Conservation (phyloP, 2,797 vertebrate genomes). For the Phrynocephalus forsythii region DNA sequence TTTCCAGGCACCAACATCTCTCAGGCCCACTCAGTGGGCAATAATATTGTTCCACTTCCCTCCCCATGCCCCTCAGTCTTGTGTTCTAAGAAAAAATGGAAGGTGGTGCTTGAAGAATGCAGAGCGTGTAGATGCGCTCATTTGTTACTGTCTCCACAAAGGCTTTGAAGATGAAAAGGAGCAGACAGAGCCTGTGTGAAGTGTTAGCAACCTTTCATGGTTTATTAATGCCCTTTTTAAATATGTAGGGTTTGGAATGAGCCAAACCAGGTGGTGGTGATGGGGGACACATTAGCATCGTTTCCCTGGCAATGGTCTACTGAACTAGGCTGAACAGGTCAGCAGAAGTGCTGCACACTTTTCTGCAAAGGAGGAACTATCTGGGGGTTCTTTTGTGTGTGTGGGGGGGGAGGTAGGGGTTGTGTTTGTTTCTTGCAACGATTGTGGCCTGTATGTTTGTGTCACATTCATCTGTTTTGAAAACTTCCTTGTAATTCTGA, state of each 20-base stretch:
- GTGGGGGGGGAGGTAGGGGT: too few relatives aligned
- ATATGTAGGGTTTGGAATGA: conserved; percentile 16
- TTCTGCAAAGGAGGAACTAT: conserved; percentile 13
- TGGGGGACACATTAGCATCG: neutral
- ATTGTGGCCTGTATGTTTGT: neutral
- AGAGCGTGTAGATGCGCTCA: conserved; percentile 30
- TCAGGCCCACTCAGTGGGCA: neutral
- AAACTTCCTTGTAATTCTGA: neutral
- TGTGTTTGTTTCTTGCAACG: neutral
- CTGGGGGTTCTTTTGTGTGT: neutral
- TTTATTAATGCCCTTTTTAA: conserved; percentile 70
- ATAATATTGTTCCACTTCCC: neutral
- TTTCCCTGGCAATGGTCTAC: neutral
- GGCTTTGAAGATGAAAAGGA: conserved; percentile 68
- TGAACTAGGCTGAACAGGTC: neutral
- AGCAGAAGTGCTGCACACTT: rapidly evolving
- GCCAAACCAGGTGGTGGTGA: conserved; percentile 3
- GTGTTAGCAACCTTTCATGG: conserved; percentile 56
- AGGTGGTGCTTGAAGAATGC: neutral
- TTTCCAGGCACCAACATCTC: neutral
- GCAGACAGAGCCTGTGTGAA: conserved; percentile 40
- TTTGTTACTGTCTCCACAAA: conserved; percentile 56
- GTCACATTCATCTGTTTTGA: neutral
- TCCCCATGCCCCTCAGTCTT: neutral
- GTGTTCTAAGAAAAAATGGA: neutral